Percentiles rank a stretch among this genome's conserved stretches.
These are phyloP conservation scores for Pediacus dermestoides DNA, from an alignment of 2,888 invertebrate genomes.

Conservation along the genomic window DNA sequence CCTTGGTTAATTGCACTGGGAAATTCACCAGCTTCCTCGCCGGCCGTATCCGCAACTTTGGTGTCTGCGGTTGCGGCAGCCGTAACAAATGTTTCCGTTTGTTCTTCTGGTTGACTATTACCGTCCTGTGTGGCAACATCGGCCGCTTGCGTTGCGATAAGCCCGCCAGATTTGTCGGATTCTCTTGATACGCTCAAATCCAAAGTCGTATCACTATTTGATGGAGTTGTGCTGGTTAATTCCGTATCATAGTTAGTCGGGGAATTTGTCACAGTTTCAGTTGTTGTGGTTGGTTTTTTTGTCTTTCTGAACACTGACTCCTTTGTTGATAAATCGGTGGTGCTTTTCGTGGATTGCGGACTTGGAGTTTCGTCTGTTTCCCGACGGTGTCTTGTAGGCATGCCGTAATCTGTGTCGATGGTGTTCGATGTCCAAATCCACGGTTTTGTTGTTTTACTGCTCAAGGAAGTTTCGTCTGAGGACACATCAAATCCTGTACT, in stretches of 20 bases:
- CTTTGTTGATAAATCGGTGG: conserved; percentile 22
- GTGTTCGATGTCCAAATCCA: conserved; percentile 49
- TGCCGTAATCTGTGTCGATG: conserved; percentile 44
- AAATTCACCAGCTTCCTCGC: conserved; percentile 36
- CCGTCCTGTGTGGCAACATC: conserved; percentile 24
- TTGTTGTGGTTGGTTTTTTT: conserved; percentile 7
- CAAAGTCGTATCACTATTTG: conserved; percentile 23
- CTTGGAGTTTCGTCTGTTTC: conserved; percentile 47
- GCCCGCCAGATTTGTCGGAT: background rate
- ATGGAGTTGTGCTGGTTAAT: conserved; percentile 22
- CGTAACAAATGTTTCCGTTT: conserved; percentile 22
- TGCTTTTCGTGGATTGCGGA: conserved; percentile 35
- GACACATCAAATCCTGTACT: conserved; percentile 7
- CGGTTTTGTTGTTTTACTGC: conserved; percentile 35
- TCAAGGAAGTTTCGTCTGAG: conserved; percentile 23
- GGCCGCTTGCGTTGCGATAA: background rate
- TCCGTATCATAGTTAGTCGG: conserved; percentile 26
- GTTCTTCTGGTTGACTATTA: conserved; percentile 24
- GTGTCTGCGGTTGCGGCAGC: conserved; percentile 23
- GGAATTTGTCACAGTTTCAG: conserved; percentile 10
- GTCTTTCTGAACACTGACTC: conserved; percentile 9
- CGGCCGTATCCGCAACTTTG: conserved; percentile 19
- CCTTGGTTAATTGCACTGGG: conserved; percentile 48
- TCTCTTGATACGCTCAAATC: conserved; percentile 25
- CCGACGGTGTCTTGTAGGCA: conserved; percentile 47